These are phyloP conservation scores for Aegithalos caudatus DNA, from an alignment of 2,113 vertebrate genomes.

Conservation along the genomic window DNA sequence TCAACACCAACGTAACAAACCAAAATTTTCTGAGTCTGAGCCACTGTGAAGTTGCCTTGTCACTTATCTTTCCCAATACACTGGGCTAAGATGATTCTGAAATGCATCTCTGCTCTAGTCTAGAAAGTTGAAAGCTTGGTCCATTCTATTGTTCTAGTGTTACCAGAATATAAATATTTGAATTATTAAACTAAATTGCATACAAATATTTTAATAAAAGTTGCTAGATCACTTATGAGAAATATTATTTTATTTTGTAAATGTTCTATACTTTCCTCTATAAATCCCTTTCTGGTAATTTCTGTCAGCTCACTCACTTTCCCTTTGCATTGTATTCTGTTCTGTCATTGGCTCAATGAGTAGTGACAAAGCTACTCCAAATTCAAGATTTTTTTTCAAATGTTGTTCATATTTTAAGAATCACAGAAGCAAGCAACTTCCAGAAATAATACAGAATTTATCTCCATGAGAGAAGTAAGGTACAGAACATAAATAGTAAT, in stretches of 20 bases:
- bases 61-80: background rate
- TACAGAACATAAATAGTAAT: background rate
- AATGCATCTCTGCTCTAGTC: background rate
- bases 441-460: background rate
- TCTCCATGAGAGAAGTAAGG: background rate
- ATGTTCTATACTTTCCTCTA: background rate
- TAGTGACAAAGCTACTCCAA: background rate
- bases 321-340: background rate
- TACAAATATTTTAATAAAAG: background rate
- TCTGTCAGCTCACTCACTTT: background rate
- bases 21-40: background rate
- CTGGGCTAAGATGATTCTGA: background rate
- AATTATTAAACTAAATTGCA: background rate
- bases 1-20: background rate
- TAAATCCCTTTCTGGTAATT: background rate
- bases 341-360: background rate
- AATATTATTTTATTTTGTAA: background rate
- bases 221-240: background rate
- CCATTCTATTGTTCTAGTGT: background rate
- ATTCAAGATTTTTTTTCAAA: background rate
- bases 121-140: background rate
- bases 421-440: slow-evolving; percentile 3
- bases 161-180: background rate
- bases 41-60: background rate
- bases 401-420: background rate